phyloP scores from a whole-genome alignment of 1,140 invertebrate species.

The Leptoteleia sp. region DNA sequence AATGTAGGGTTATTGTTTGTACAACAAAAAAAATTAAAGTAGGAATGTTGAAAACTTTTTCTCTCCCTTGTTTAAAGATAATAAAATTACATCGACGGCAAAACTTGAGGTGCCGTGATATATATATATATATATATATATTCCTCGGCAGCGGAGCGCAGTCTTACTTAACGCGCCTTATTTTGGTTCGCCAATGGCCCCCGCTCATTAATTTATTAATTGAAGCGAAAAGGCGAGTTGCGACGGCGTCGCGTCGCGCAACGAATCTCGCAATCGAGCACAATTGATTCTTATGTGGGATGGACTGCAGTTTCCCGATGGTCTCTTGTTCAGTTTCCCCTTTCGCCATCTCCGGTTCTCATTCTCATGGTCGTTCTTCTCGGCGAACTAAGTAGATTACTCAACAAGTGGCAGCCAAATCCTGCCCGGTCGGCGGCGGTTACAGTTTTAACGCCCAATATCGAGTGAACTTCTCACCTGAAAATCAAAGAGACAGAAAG shows the following conservation, averaged over 20 bases:
- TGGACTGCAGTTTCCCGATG: slow-evolving; percentile 46
- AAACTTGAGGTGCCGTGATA: no score
- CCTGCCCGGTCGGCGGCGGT: slow-evolving; percentile 71
- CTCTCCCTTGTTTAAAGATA: no score
- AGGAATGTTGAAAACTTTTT: no score
- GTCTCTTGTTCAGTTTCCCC: slow-evolving; percentile 37
- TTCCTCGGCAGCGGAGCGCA: no score
- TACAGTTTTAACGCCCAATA: slow-evolving; percentile 71
- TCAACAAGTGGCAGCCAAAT: slow-evolving; percentile 80
- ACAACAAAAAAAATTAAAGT: no score
- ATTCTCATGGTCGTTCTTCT: slow-evolving; percentile 67
- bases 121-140: no score
- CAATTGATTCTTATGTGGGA: slow-evolving; percentile 32
- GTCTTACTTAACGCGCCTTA: no score
- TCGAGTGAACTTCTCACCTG: slow-evolving; percentile 61
- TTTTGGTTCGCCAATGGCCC: no score
- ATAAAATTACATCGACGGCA: no score
- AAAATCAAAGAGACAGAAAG: slow-evolving; percentile 61
- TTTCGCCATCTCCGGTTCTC: slow-evolving; percentile 40
- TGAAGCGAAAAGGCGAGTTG: background rate
- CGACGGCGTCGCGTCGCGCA: slow-evolving; percentile 1
- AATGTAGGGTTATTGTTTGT: no score
- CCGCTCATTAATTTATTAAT: slow-evolving; percentile 22
- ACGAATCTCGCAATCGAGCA: slow-evolving; percentile 20
- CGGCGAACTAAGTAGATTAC: slow-evolving; percentile 79